Conservation (phyloP, 2,888 invertebrate genomes). For the Cosmia pyralina region DNA sequence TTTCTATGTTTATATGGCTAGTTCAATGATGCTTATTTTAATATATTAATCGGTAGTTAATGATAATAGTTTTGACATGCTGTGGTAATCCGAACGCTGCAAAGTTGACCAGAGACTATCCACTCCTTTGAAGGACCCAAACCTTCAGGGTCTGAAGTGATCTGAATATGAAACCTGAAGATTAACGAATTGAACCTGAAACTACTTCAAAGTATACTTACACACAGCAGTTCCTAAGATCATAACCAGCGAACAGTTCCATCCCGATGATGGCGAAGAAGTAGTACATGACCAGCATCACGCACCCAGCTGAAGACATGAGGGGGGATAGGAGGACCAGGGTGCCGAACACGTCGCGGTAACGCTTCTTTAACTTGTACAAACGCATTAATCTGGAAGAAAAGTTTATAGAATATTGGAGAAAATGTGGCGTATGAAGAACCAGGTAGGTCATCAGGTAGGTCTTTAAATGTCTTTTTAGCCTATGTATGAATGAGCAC, state of each 20-base stretch:
- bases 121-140: not conserved
- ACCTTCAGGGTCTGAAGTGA: not conserved
- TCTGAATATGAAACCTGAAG: not conserved
- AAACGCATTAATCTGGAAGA: conserved; percentile 90
- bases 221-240: conserved; percentile 95
- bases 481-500: not conserved
- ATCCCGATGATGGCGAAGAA: conserved; percentile 97
- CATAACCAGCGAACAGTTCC: conserved; percentile 94
- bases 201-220: conserved; percentile 83
- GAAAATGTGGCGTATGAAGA: not conserved
- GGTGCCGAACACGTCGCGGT: conserved; percentile 95
- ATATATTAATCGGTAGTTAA: not conserved
- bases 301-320: conserved; percentile 95
- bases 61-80: not conserved
- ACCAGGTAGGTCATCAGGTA: not conserved
- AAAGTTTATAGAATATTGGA: not conserved
- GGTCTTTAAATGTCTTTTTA: not conserved
- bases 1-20: not conserved
- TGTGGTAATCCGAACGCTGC: not conserved
- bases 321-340: conserved; percentile 95
- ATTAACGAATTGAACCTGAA: not conserved
- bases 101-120: not conserved
- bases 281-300: conserved; percentile 96
- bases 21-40: not conserved
- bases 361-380: conserved; percentile 95